These are phyloP conservation scores for Vireo griseus DNA, from an alignment of 2,797 vertebrate genomes.

Conservation along the genomic window DNA sequence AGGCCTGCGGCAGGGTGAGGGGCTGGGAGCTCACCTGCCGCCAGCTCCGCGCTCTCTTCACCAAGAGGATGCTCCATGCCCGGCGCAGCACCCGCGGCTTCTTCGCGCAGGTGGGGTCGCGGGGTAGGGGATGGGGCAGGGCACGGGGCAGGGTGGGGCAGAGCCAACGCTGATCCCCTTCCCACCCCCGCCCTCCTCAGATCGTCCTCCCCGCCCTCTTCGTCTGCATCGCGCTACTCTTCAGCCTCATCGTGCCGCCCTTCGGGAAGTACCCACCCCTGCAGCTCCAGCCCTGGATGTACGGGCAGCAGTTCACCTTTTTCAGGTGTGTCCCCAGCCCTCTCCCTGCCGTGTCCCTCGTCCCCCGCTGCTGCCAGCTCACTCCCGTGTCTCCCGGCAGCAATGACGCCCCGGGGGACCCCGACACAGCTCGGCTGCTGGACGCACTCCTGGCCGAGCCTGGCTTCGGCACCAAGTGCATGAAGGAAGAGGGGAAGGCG, in stretches of 20 bases:
- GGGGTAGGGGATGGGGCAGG: neutral
- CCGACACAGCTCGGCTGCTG: slow-evolving; percentile 67
- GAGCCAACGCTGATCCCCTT: neutral
- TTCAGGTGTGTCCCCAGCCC: slow-evolving; percentile 78
- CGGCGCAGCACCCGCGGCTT: slow-evolving; percentile 83
- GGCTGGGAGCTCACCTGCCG: slow-evolving; percentile 80
- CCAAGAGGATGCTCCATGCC: slow-evolving; percentile 85
- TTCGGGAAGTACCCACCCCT: slow-evolving; percentile 84
- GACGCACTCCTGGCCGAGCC: slow-evolving; percentile 78
- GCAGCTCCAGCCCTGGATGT: slow-evolving; percentile 85
- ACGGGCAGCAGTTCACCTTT: slow-evolving; percentile 86
- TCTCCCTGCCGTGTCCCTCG: rapidly evolving
- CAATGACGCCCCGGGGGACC: slow-evolving; percentile 78
- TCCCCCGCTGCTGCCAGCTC: rapidly evolving
- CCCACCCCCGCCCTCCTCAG: slow-evolving; percentile 42
- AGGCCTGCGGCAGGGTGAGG: slow-evolving; percentile 27
- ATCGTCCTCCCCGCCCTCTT: slow-evolving; percentile 87
- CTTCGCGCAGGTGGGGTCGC: slow-evolving; percentile 77
- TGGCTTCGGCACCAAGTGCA: slow-evolving; percentile 79
- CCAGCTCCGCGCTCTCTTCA: slow-evolving; percentile 86
- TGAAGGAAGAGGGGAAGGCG: slow-evolving; percentile 25
- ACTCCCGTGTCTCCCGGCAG: slow-evolving; percentile 40
- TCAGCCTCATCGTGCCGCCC: slow-evolving; percentile 86
- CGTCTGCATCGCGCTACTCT: slow-evolving; percentile 84
- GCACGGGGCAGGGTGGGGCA: rapidly evolving